These are phyloP conservation scores for Hyposoter didymator DNA, from an alignment of 2,888 invertebrate species.

Conservation along the genomic window DNA sequence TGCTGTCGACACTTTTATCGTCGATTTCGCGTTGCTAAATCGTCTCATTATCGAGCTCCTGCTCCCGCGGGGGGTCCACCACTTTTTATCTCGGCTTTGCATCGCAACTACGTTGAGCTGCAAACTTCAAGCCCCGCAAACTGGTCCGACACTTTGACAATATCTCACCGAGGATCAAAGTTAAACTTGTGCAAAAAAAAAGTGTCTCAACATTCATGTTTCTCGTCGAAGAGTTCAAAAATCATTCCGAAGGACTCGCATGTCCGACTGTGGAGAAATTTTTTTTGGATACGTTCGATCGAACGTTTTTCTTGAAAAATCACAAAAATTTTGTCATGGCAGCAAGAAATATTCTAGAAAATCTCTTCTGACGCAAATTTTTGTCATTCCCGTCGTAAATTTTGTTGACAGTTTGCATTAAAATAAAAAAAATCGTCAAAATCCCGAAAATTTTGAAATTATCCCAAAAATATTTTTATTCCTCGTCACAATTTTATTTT, in stretches of 20 bases:
- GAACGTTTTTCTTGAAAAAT: too few species aligned
- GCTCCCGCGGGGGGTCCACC: conserved; percentile 78
- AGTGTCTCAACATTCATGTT: not conserved
- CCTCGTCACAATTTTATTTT: too few species aligned
- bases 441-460: too few species aligned
- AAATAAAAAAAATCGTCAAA: too few species aligned
- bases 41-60: conserved; percentile 81
- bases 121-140: conserved; percentile 64
- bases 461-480: too few species aligned
- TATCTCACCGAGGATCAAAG: not conserved
- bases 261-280: too few species aligned
- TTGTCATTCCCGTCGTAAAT: too few species aligned
- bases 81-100: conserved; percentile 78
- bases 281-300: too few species aligned
- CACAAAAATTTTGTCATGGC: too few species aligned
- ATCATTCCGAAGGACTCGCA: not conserved
- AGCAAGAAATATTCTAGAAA: too few species aligned
- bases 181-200: not conserved
- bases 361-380: too few species aligned
- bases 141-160: conserved; percentile 77
- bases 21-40: conserved; percentile 82
- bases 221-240: not conserved
- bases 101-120: conserved; percentile 72
- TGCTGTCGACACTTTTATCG: conserved; percentile 70
- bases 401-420: too few species aligned